phyloP scores from a whole-genome alignment of 2,797 vertebrate genomes.

The Nasua narica region DNA sequence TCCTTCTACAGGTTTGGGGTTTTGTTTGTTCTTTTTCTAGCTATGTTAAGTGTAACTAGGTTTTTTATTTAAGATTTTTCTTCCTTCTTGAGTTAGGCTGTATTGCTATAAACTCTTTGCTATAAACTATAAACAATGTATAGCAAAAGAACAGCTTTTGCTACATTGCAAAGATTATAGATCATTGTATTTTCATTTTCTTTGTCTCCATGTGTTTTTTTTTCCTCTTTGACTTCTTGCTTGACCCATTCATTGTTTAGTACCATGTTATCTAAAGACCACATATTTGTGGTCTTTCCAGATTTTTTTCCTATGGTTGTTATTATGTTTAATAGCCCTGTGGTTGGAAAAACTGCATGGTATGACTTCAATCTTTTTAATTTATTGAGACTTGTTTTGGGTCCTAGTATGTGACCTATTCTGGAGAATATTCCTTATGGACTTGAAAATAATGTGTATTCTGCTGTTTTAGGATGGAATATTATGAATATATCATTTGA shows the following conservation, averaged over 20 bases:
- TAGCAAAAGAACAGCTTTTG: neutral
- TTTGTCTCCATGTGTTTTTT: neutral
- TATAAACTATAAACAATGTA: too few relatives aligned
- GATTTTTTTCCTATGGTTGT: neutral
- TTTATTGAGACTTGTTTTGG: neutral
- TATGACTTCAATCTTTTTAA: neutral
- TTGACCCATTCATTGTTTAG: neutral
- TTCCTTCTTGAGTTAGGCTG: neutral
- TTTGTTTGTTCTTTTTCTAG: neutral
- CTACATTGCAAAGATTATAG: neutral
- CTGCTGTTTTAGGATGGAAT: neutral
- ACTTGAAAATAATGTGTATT: neutral
- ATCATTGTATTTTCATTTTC: neutral
- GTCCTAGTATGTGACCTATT: neutral
- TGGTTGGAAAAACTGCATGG: neutral
- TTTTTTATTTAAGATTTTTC: neutral
- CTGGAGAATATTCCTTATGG: neutral
- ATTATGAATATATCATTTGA: neutral
- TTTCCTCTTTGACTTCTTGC: neutral
- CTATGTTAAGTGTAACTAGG: neutral
- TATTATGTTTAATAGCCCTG: neutral
- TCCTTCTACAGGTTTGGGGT: neutral
- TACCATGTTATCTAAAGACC: neutral
- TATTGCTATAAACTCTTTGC: neutral
- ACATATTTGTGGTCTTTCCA: neutral